phyloP scores from a whole-genome alignment of 2,797 vertebrate genomes.

The Chelon labrosus region DNA sequence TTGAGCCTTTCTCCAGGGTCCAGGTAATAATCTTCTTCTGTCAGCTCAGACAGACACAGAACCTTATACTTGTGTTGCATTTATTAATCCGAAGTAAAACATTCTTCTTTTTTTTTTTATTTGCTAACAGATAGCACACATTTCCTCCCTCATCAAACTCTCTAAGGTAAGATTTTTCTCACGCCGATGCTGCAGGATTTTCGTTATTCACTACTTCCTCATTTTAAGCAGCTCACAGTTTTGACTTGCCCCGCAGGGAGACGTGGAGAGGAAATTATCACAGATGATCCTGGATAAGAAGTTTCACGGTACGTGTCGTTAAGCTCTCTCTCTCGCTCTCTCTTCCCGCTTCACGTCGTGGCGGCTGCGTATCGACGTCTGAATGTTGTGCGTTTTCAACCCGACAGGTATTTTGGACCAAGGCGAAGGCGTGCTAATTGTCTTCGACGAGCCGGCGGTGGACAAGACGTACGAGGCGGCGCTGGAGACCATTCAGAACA shows the following conservation, averaged over 20 bases:
- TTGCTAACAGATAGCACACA: slow-evolving; percentile 92
- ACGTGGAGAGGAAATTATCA: slow-evolving; percentile 97
- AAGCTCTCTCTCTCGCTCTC: not conserved
- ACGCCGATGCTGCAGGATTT: not conserved
- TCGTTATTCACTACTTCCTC: not conserved
- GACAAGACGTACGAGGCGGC: slow-evolving; percentile 96
- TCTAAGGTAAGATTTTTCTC: slow-evolving; percentile 88
- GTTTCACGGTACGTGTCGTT: slow-evolving; percentile 89
- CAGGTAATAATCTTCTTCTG: slow-evolving; percentile 83
- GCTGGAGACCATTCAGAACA: slow-evolving; percentile 96
- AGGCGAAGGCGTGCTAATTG: slow-evolving; percentile 95
- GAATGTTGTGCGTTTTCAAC: no score
- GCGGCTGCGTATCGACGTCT: no score
- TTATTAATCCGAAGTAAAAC: not conserved
- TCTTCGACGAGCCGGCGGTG: slow-evolving; percentile 94
- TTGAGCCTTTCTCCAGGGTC: slow-evolving; percentile 98
- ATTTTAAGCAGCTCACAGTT: not conserved
- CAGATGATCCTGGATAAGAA: slow-evolving; percentile 99
- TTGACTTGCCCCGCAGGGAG: slow-evolving; percentile 82
- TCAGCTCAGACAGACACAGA: not conserved
- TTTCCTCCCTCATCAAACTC: slow-evolving; percentile 97
- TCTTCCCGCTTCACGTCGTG: no score
- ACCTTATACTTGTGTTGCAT: no score
- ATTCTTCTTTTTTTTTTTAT: slow-evolving; percentile 6
- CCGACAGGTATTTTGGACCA: slow-evolving; percentile 94